A percentile compares a stretch with the other conserved stretches of the same genome.
phyloP scores from a whole-genome alignment of 2,888 invertebrate species.

The Pyralis farinalis region DNA sequence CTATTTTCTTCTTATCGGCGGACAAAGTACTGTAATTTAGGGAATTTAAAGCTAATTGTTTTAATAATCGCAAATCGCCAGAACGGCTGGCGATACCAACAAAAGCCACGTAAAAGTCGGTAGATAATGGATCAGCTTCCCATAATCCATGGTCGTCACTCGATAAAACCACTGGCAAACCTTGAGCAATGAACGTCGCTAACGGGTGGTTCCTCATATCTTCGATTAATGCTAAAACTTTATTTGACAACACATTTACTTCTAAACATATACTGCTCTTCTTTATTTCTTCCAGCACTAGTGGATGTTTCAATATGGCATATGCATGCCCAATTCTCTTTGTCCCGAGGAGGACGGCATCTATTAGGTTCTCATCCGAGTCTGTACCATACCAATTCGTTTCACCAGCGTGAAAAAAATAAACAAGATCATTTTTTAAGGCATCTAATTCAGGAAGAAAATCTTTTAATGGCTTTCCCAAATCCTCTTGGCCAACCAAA shows the following conservation, averaged over 20 bases:
- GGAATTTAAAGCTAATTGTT: background rate
- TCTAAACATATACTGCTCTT: constrained; percentile 82
- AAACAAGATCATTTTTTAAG: constrained; percentile 79
- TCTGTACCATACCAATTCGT: background rate
- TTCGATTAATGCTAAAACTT: constrained; percentile 81
- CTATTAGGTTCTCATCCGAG: constrained; percentile 42
- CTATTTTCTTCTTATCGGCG: no score
- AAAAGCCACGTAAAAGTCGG: constrained; percentile 85
- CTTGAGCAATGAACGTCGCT: background rate
- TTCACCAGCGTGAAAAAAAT: background rate
- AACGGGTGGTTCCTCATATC: background rate
- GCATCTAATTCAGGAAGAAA: constrained; percentile 81
- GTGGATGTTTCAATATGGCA: constrained; percentile 84
- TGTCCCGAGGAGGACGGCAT: constrained; percentile 84
- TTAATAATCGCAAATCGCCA: background rate
- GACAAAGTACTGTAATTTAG: background rate
- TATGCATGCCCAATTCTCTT: constrained; percentile 87
- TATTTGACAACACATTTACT: constrained; percentile 87
- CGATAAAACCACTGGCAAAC: constrained; percentile 76
- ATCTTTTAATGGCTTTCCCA: constrained; percentile 65
- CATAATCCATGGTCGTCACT: constrained; percentile 86
- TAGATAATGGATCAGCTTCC: constrained; percentile 83
- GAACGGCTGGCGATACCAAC: constrained; percentile 82
- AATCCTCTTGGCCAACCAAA: background rate
- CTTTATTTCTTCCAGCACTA: constrained; percentile 70